Evolutionary conservation across 2,797 vertebrate genomes (phyloP).

Genomic region (Chrysocyon brachyurus): DNA sequence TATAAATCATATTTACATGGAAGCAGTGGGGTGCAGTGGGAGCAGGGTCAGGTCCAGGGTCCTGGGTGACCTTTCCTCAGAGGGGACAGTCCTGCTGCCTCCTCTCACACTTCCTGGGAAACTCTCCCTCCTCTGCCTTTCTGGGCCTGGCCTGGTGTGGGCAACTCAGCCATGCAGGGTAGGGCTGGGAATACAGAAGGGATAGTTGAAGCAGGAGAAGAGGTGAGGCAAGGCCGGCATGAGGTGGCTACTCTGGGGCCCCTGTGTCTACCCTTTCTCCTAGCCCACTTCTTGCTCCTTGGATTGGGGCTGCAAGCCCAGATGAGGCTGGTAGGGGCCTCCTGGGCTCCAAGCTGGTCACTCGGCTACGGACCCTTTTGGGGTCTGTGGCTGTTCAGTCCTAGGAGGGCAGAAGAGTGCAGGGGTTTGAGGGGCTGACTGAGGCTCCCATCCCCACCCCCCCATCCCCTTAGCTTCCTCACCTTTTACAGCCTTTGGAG

Average conservation of each 20-base stretch:
- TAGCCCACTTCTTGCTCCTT: background rate
- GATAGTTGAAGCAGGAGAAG: constrained; percentile 38
- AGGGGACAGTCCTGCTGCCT: constrained; percentile 76
- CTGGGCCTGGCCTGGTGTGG: constrained; percentile 22
- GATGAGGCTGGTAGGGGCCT: background rate
- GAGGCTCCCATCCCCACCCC: background rate
- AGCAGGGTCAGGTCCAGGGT: constrained; percentile 53
- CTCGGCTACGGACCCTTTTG: background rate
- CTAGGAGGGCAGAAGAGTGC: constrained; percentile 20
- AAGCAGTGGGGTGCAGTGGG: background rate
- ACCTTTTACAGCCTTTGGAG: constrained; percentile 76
- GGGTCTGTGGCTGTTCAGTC: constrained; percentile 44
- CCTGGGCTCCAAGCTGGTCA: constrained; percentile 27
- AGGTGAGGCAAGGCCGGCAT: background rate
- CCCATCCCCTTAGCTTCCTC: background rate
- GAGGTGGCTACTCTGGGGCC: background rate
- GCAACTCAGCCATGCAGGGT: background rate
- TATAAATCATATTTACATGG: constrained; percentile 50
- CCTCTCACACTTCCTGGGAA: constrained; percentile 1
- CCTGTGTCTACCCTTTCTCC: background rate
- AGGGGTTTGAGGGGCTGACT: background rate
- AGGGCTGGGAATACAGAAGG: background rate
- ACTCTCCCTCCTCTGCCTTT: background rate
- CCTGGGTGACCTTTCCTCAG: background rate
- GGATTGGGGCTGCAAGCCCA: background rate